Percentiles rank a stretch among this genome's conserved stretches.
phyloP scores from a whole-genome alignment of 2,888 invertebrate genomes.

The Tipula lateralis region DNA sequence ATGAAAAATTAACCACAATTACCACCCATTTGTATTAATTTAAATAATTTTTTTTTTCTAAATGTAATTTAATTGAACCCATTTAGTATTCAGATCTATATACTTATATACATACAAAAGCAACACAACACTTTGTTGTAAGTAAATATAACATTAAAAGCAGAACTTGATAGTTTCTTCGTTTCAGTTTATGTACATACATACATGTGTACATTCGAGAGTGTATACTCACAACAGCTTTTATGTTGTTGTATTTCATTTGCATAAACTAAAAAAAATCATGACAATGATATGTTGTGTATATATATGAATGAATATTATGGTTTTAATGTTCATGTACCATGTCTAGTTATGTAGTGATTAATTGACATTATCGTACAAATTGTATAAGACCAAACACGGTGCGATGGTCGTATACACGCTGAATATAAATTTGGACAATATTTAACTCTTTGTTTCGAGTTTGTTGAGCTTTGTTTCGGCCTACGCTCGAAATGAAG shows the following conservation, averaged over 20 bases:
- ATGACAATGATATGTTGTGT: constrained; percentile 11
- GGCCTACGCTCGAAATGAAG: background rate
- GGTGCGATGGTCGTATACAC: background rate
- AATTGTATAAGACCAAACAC: background rate
- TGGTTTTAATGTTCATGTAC: constrained; percentile 15
- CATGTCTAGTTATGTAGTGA: constrained; percentile 11
- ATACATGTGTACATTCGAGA: too few relatives aligned
- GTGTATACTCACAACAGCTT: background rate
- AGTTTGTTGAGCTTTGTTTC: background rate
- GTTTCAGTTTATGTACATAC: background rate
- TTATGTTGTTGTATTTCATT: background rate
- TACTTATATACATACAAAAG: background rate
- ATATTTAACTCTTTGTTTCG: background rate
- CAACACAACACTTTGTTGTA: background rate
- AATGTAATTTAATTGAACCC: constrained; percentile 19
- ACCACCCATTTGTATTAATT: constrained; percentile 11
- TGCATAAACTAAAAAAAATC: background rate
- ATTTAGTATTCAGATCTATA: too few relatives aligned
- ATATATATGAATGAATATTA: background rate
- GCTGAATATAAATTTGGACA: background rate
- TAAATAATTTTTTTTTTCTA: background rate
- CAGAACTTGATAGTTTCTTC: constrained; percentile 19
- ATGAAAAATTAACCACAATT: constrained; percentile 24
- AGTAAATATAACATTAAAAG: constrained; percentile 7
- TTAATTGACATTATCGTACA: background rate